Conservation (phyloP, 2,113 vertebrate species). For the Triplophysa siluroides region DNA sequence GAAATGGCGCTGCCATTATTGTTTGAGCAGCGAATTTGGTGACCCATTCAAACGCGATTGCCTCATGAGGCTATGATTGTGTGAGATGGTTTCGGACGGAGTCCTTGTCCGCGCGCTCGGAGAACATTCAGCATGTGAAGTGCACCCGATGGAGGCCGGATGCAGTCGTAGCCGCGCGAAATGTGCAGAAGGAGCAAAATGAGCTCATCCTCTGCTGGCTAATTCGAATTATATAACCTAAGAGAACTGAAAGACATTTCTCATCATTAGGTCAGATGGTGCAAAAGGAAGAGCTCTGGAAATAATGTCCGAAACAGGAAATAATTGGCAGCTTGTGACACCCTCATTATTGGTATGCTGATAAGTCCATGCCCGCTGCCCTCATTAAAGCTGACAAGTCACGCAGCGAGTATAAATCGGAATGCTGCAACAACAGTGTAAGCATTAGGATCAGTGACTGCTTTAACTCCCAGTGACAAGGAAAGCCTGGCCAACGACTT, state of each 20-base stretch:
- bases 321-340: constrained; percentile 69
- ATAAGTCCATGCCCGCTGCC: constrained; percentile 81
- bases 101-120: constrained; percentile 15
- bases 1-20: constrained; percentile 52
- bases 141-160: constrained; percentile 31
- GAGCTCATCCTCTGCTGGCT: constrained; percentile 16
- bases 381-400: constrained; percentile 93
- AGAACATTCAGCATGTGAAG: constrained; percentile 42
- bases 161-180: constrained; percentile 1
- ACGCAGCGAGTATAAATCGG: constrained; percentile 95
- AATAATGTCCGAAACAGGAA: constrained; percentile 57
- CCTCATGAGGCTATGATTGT: constrained; percentile 60
- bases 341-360: constrained; percentile 82
- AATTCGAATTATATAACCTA: constrained; percentile 27
- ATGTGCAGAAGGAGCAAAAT: constrained; percentile 38
- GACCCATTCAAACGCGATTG: constrained; percentile 54
- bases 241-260: constrained; percentile 37
- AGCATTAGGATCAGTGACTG: constrained; percentile 93
- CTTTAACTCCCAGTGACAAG: constrained; percentile 91
- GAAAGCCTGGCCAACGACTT: constrained; percentile 90
- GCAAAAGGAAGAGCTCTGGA: constrained; percentile 48
- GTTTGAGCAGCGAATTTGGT: constrained; percentile 50
- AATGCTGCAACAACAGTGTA: constrained; percentile 95
- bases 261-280: constrained; percentile 57
- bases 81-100: constrained; percentile 45